Evolutionary conservation across 2,113 vertebrate species (phyloP).

Genomic region (Cyanoderma ruficeps): DNA sequence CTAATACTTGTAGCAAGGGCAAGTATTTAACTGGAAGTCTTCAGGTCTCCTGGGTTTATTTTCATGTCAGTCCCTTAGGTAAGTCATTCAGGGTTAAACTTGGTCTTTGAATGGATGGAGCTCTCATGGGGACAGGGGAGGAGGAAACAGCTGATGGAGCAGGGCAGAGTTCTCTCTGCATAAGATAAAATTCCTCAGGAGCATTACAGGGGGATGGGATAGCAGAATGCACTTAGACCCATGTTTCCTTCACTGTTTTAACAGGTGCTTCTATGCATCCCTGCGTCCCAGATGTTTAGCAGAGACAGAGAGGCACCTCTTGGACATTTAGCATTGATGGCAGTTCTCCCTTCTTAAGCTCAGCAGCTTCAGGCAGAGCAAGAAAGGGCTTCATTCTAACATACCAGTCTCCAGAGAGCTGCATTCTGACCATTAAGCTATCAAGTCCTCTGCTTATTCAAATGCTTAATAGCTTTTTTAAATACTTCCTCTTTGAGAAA

Average conservation of each 20-base stretch:
- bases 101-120: background rate
- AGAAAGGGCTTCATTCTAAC: background rate
- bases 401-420: background rate
- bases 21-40: background rate
- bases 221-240: background rate
- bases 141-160: background rate
- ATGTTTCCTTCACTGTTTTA: background rate
- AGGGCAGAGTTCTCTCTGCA: background rate
- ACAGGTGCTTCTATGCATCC: background rate
- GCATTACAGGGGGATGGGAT: background rate
- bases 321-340: background rate
- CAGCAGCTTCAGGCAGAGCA: background rate
- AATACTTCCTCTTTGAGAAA: background rate
- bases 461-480: background rate
- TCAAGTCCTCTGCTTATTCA: background rate
- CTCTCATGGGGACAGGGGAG: background rate
- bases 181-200: background rate
- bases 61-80: background rate
- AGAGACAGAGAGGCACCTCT: background rate
- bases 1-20: background rate
- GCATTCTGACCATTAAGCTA: background rate
- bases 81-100: constrained; percentile 17
- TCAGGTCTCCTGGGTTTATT: background rate
- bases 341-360: background rate
- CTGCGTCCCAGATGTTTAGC: background rate